Base-by-base conservation (phyloP, 2,113 vertebrate genomes). In the Sclerurus mexicanus region DNA sequence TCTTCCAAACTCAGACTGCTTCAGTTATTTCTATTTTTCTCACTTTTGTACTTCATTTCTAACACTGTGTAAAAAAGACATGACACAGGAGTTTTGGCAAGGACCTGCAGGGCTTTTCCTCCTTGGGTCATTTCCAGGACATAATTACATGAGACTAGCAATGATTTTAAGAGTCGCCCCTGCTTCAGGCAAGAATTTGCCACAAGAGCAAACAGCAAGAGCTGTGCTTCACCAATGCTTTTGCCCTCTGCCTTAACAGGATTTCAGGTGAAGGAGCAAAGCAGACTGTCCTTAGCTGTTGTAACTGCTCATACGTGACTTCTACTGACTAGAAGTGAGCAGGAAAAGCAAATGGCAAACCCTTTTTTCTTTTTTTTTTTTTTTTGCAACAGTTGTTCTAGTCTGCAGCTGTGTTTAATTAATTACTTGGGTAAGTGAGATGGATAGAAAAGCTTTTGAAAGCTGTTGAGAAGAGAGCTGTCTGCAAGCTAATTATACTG, bases 381-480 rank as follows among this genome's bases (percentile, higher is more conserved):
- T 90, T 49, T 69, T 90, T 89, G 27, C 47, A 95, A 86, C 90
- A 90, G 92, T 95, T 96, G 87, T 94, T 93, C 93, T 64, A 60
- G 68, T 90, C 95, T 75, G 84, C 95, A 97, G 89, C 95, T 97
- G 95, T 87, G 78, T 94, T 97, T 96, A 93, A 96, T 96, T 97
- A 95, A 97, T 95, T 94, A 91, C 68, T 75, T 81, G 73, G 73
- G 84, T 89, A 96, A 95, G 91, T 84, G 94, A 97, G 85, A 95
- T 89, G 89, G 91, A 74, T 71, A 84, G 90, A 78, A 89, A 49
- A 87, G 81, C 71, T 93, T 96, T 95, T 93, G 85, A 95, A 96
- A 95, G 87, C 72, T 78, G 81, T 67, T 93, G 84, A 93, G 94
- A 85, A 94, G 74, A 95, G 78, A 92, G 62, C 79, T 94, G 90